phyloP scores from a whole-genome alignment of 1,140 invertebrate genomes.

The Drosophila pandora region DNA sequence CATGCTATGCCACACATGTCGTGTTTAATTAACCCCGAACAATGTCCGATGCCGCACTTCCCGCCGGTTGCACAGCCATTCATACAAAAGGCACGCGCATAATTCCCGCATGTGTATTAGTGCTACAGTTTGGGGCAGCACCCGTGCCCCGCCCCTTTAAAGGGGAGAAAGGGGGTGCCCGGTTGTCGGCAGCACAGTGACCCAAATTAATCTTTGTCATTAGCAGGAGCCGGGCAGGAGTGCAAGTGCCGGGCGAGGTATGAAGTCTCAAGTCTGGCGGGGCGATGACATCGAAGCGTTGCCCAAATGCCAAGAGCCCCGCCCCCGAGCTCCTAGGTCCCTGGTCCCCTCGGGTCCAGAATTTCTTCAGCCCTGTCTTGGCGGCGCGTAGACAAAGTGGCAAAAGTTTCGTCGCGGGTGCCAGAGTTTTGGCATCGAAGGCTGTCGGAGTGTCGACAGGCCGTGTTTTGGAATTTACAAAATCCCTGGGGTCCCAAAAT shows the following conservation, averaged over 20 bases:
- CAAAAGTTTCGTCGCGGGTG: conserved; percentile 52
- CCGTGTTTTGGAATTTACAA: conserved; percentile 31
- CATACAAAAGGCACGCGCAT: conserved; percentile 66
- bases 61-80: conserved; percentile 36
- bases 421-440: not conserved
- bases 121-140: not conserved
- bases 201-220: conserved; percentile 81
- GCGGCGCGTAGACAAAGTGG: conserved; percentile 50
- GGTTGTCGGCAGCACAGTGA: conserved; percentile 60
- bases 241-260: conserved; percentile 58
- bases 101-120: conserved; percentile 41
- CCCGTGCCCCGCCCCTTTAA: not conserved
- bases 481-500: conserved; percentile 16
- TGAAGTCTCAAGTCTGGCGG: conserved; percentile 43
- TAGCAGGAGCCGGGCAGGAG: conserved; percentile 50
- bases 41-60: conserved; percentile 57
- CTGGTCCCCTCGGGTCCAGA: not conserved
- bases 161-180: not conserved
- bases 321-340: conserved; percentile 8
- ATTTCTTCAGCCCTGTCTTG: conserved; percentile 42
- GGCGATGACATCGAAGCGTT: conserved; percentile 36
- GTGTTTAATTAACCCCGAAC: conserved; percentile 82
- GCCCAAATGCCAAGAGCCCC: not conserved
- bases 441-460: conserved; percentile 26
- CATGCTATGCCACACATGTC: conserved; percentile 80